Conservation (phyloP, 2,113 vertebrate genomes). For the Oxyruncus cristatus region DNA sequence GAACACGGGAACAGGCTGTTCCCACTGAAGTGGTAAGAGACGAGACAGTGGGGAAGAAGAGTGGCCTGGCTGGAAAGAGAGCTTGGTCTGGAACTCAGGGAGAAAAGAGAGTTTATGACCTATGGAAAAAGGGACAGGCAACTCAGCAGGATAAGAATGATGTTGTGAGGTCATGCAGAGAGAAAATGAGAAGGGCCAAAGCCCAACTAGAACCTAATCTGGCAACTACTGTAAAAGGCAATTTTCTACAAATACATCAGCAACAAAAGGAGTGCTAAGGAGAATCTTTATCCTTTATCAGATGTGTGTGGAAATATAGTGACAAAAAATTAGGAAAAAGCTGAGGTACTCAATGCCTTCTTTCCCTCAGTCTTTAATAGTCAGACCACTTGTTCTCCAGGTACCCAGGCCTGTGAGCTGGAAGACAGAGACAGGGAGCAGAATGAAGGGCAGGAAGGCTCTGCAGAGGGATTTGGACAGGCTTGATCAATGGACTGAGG, state of each 20-base stretch:
- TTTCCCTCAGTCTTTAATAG: not conserved
- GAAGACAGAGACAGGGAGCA: not conserved
- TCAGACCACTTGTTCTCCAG: not conserved
- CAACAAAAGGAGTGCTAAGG: not conserved
- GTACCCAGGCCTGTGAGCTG: not conserved
- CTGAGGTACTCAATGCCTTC: not conserved
- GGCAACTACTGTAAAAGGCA: not conserved
- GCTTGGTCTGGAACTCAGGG: not conserved
- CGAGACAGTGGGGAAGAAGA: not conserved
- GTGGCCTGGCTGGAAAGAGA: not conserved
- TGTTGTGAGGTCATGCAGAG: not conserved
- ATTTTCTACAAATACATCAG: not conserved
- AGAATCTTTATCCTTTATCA: not conserved
- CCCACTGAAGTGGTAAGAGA: not conserved
- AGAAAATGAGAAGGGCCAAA: not conserved
- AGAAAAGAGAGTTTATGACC: not conserved
- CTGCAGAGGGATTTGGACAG: not conserved
- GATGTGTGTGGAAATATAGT: not conserved
- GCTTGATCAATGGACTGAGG: not conserved
- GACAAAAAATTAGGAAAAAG: not conserved
- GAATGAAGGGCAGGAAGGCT: not conserved
- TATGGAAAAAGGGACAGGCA: not conserved
- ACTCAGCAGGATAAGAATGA: not conserved
- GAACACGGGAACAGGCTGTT: not conserved
- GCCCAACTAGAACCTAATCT: not conserved